phyloP scores from a whole-genome alignment of 2,113 vertebrate species.

The Ondatra zibethicus region DNA sequence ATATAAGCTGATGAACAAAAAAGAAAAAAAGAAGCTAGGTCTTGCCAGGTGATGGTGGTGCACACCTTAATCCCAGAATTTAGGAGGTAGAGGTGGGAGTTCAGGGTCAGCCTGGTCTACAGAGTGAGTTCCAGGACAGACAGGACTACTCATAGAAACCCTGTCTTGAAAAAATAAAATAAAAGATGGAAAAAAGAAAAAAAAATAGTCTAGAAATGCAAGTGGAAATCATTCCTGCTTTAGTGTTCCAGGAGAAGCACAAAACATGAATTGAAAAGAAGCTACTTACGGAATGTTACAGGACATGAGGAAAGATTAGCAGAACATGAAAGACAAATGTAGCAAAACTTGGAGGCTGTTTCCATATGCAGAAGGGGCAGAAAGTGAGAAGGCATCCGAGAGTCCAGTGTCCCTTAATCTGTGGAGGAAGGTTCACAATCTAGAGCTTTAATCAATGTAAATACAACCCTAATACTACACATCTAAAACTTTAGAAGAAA shows the following conservation, averaged over 20 bases:
- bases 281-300: not conserved
- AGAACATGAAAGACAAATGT: not conserved
- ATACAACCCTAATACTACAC: not conserved
- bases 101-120: no score
- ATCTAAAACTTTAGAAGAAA: not conserved
- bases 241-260: not conserved
- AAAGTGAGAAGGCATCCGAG: not conserved
- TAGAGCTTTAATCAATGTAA: not conserved
- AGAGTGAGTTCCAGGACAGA: no score
- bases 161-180: no score
- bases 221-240: not conserved
- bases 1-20: no score
- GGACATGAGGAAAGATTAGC: not conserved
- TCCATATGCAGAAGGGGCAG: not conserved
- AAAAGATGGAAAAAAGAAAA: no score
- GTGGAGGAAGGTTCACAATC: fast-evolving
- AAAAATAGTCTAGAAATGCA: not conserved
- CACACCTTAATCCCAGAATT: no score
- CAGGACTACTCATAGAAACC: no score
- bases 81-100: no score
- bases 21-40: no score
- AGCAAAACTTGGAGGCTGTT: not conserved
- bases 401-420: not conserved
- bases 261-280: not conserved
- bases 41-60: no score